phyloP scores from a whole-genome alignment of 2,113 vertebrate genomes.

The Mixornis gularis region DNA sequence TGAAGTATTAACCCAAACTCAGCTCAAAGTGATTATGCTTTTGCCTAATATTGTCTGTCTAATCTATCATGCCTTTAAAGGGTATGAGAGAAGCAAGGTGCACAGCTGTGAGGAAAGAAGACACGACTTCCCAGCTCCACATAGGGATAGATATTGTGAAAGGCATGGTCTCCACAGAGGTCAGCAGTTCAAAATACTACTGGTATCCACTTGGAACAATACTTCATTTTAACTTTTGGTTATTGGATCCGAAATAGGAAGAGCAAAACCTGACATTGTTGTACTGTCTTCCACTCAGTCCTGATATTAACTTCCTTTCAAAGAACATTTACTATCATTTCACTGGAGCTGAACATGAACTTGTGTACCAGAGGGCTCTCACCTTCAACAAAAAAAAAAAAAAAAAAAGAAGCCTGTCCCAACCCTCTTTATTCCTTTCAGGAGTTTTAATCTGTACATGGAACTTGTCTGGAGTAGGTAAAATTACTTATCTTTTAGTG shows the following conservation, averaged over 20 bases:
- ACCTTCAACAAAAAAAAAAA: neutral
- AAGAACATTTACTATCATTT: neutral
- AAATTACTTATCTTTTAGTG: neutral
- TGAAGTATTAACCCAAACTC: neutral
- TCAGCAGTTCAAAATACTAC: neutral
- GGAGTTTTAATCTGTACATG: neutral
- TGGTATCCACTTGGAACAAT: neutral
- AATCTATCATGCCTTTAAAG: neutral
- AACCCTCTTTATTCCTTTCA: neutral
- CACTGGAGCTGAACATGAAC: neutral
- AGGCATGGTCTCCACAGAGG: neutral
- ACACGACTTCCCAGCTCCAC: neutral
- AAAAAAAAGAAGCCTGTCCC: neutral
- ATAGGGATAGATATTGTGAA: neutral
- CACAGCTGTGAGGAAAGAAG: neutral
- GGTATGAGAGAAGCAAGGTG: neutral
- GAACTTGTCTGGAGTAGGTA: neutral
- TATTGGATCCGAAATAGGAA: neutral
- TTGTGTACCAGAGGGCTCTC: neutral
- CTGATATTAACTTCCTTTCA: neutral
- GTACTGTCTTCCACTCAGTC: neutral
- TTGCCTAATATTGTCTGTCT: neutral
- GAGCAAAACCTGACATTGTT: neutral
- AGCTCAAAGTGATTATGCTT: neutral
- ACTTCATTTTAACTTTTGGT: neutral